A percentile compares a stretch with the other conserved stretches of the same genome.
Conservation (phyloP, 1,140 invertebrate genomes). For the Drosophila parabipectinata region DNA sequence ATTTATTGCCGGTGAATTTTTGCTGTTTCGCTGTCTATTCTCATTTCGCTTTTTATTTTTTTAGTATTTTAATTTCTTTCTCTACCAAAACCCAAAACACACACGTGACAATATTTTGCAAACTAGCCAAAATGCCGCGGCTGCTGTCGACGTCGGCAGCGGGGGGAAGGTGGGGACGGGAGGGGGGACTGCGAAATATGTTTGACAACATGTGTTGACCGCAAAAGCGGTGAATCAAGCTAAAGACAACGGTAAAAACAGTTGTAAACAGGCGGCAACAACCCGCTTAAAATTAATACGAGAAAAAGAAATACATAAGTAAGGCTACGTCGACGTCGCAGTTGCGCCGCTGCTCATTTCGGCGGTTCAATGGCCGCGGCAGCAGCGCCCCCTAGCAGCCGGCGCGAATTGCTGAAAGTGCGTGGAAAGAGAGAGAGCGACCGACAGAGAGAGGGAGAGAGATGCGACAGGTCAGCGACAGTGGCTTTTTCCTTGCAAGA, state of each 20-base stretch:
- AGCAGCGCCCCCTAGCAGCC: conserved; percentile 41
- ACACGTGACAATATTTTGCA: conserved; percentile 24
- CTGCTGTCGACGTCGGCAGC: conserved; percentile 3
- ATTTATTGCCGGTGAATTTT: conserved; percentile 40
- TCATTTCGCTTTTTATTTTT: neutral
- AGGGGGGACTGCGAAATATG: conserved; percentile 12
- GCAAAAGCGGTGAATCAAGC: conserved; percentile 54
- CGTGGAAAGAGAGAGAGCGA: neutral
- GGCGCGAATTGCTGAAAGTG: conserved; percentile 67
- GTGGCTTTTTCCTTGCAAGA: conserved; percentile 4
- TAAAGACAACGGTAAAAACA: conserved; percentile 72
- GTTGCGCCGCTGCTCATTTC: conserved; percentile 49
- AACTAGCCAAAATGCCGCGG: conserved; percentile 1
- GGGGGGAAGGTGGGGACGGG: neutral
- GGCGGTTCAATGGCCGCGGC: conserved; percentile 69
- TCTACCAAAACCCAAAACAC: neutral
- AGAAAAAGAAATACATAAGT: conserved; percentile 11
- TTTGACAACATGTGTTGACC: conserved; percentile 40
- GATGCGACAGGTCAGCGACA: neutral
- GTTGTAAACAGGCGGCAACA: conserved; percentile 69
- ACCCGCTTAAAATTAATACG: conserved; percentile 65
- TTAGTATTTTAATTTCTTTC: conserved; percentile 2
- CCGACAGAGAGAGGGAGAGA: neutral
- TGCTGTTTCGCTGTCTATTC: neutral
- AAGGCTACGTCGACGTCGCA: conserved; percentile 9